Evolutionary conservation across 2,888 invertebrate genomes (phyloP), one percentile per base, ranked within the genome.

Genomic region (Timema podura): DNA sequence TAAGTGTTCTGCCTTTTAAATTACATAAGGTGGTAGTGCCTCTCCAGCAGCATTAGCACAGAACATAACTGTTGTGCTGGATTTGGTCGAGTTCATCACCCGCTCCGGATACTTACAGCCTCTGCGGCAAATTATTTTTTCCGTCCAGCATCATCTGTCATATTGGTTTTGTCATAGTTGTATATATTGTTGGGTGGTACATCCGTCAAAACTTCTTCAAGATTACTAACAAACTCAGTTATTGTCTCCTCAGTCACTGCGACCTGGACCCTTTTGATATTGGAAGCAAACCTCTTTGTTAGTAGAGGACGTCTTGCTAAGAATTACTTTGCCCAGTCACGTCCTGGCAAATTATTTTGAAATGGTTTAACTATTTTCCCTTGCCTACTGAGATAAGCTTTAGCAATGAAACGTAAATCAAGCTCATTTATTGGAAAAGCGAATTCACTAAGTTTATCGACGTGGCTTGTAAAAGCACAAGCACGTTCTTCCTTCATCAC

Each of bases 1-100:
- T n/a, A 82, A 59, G 71, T 80, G 69, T 69, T 76, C 75, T 2
- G 80, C 76, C 74, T 82, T 83, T 74, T 82, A 82, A 0, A 81
- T 79, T 8, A 81, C 79, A 74, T 81, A 82, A 48, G 76, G 76
- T 7, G 81, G 80, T 47, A 82, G 73, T 5, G 79, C 44, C 61
- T 74, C 71, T 9, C 82, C 81, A 70, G 73, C 75, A 10, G 81
- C 81, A 54, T 77, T 76, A 11, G 76, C 79, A 68, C 79, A 76
- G 71, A 82, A 76, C 81, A 82, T 82, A 1, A 80, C 49, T n/a
- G 78, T 78, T n/a, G 76, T 76, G 5, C 77, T 72, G 13, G 75
- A 69, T 72, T 82, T 82, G 5, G 77, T 74, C 48, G 74, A 72
- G 71, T 81, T 79, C 69, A 78, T 76, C n/a, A 80, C 76, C 48